A percentile compares a stretch with the other conserved stretches of the same genome.
Evolutionary conservation across 2,797 vertebrate genomes (phyloP).

Genomic region (Philypnodon macrostomus): DNA sequence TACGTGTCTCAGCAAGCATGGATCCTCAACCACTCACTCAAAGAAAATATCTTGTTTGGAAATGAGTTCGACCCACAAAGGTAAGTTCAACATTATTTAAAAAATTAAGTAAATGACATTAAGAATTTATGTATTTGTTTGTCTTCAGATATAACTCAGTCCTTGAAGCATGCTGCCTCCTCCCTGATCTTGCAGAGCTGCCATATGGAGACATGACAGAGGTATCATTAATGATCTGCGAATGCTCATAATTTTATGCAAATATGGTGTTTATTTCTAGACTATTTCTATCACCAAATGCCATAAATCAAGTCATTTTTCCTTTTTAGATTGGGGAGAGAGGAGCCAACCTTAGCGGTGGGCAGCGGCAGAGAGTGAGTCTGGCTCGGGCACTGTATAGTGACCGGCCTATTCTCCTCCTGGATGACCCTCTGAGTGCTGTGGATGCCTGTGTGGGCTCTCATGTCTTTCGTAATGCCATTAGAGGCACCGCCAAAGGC

Average conservation of each 20-base stretch:
- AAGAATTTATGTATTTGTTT: conserved; percentile 3
- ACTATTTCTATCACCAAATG: neutral
- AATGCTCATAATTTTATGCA: neutral
- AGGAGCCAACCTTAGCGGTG: conserved; percentile 82
- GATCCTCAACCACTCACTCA: conserved; percentile 83
- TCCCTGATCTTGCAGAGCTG: conserved; percentile 76
- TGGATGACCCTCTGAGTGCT: conserved; percentile 85
- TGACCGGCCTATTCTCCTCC: conserved; percentile 75
- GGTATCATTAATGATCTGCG: conserved; percentile 55
- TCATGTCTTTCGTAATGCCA: conserved; percentile 77
- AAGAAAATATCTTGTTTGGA: conserved; percentile 84
- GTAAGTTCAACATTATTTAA: conserved; percentile 55
- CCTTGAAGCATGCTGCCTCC: conserved; percentile 81
- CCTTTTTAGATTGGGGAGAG: conserved; percentile 79
- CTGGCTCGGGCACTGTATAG: conserved; percentile 84
- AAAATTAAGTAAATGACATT: neutral
- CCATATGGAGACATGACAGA: conserved; percentile 84
- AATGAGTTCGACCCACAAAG: conserved; percentile 70
- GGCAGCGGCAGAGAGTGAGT: conserved; percentile 83
- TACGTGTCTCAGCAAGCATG: conserved; percentile 84
- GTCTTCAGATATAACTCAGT: conserved; percentile 72
- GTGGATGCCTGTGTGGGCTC: conserved; percentile 80
- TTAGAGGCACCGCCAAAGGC: conserved; percentile 60
- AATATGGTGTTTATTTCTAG: neutral
- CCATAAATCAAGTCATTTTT: neutral